A percentile compares a stretch with the other conserved stretches of the same genome.
phyloP scores from a whole-genome alignment of 53 echinoderm and acorn worm species.

The Pentamera pediparva region DNA sequence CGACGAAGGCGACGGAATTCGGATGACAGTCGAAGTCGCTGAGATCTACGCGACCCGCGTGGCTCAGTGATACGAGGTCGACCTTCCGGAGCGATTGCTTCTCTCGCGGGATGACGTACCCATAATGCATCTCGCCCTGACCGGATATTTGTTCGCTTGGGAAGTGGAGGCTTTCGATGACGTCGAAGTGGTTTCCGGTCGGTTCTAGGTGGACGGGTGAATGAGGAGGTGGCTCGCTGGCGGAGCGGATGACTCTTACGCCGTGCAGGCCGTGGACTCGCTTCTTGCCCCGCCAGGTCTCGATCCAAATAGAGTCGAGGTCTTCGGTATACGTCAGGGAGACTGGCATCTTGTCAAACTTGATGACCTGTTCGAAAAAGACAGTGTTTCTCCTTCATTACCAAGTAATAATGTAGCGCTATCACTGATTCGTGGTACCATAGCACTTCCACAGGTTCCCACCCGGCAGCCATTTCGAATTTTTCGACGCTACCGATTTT shows the following conservation, averaged over 20 bases:
- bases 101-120: slow-evolving; percentile 68
- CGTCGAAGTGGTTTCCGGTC: slow-evolving; percentile 67
- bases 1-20: slow-evolving; percentile 68
- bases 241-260: slow-evolving; percentile 72
- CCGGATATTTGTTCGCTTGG: slow-evolving; percentile 61
- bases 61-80: slow-evolving; percentile 59
- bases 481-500: too few relatives aligned
- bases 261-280: slow-evolving; percentile 46
- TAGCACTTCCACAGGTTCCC: too few relatives aligned
- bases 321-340: slow-evolving; percentile 64
- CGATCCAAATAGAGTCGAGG: slow-evolving; percentile 80
- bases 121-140: slow-evolving; percentile 71
- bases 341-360: slow-evolving; percentile 59
- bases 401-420: too few relatives aligned
- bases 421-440: too few relatives aligned
- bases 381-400: too few relatives aligned
- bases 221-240: slow-evolving; percentile 59
- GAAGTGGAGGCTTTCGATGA: slow-evolving; percentile 65
- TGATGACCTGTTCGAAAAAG: slow-evolving; percentile 52
- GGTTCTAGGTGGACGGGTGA: slow-evolving; percentile 79
- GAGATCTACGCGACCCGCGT: slow-evolving; percentile 65
- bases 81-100: slow-evolving; percentile 75
- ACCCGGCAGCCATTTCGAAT: too few relatives aligned
- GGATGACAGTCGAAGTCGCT: slow-evolving; percentile 78
- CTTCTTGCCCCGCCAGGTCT: slow-evolving; percentile 61